Percentiles rank a stretch among this genome's conserved stretches.
These are phyloP conservation scores for Acanthopleura granulata DNA, from an alignment of 2,888 invertebrate species.

Conservation along the genomic window DNA sequence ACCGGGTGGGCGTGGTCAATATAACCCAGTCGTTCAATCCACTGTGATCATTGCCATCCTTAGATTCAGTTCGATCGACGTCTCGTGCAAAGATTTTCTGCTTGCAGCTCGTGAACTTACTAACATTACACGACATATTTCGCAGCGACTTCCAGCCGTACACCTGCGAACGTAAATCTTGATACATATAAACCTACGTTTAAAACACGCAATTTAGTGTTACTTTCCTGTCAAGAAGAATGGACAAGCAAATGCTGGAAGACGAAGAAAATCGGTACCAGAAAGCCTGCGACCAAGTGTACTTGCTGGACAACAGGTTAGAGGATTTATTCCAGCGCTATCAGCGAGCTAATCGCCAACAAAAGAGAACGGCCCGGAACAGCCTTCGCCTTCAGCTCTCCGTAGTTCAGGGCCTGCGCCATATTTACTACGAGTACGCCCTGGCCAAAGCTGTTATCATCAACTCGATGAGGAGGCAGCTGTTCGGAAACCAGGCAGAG, in stretches of 20 bases:
- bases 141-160: too few species aligned
- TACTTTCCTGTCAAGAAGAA: too few species aligned
- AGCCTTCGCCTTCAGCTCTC: background rate
- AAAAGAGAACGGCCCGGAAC: background rate
- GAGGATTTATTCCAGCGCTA: background rate
- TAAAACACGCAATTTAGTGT: too few species aligned
- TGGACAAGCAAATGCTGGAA: background rate
- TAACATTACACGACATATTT: too few species aligned
- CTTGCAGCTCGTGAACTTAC: too few species aligned
- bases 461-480: background rate
- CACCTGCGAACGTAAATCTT: too few species aligned
- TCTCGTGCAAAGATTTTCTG: too few species aligned
- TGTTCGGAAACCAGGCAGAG: background rate
- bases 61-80: too few species aligned
- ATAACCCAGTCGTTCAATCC: too few species aligned
- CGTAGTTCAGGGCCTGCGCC: background rate
- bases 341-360: background rate
- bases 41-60: too few species aligned
- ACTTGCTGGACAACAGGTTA: background rate
- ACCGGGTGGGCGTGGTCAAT: too few species aligned
- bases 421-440: conserved; percentile 13
- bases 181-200: too few species aligned
- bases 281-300: conserved; percentile 3
- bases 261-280: background rate
- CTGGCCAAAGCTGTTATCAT: background rate